Percentiles rank a stretch among this genome's conserved stretches.
Conservation (phyloP, 2,888 invertebrate species). For the Ormyrus nitidulus region DNA sequence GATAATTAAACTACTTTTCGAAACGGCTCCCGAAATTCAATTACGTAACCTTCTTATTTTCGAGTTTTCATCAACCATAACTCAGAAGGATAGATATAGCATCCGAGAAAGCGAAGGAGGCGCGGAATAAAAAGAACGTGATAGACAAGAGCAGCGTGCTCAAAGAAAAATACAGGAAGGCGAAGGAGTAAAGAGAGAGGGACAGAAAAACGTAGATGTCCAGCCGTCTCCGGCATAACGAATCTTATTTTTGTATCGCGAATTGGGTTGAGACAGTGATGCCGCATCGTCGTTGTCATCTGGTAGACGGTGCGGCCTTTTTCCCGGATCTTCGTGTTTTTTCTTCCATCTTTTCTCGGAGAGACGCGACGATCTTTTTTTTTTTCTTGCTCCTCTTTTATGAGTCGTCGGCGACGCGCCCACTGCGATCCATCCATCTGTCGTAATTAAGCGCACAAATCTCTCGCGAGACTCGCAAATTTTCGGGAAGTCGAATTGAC, state of each 20-base stretch:
- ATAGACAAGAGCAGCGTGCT: no score
- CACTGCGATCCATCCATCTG: constrained; percentile 7
- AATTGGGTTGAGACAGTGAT: constrained; percentile 42
- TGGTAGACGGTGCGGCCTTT: constrained; percentile 6
- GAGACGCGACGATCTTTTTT: neutral
- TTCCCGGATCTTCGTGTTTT: constrained; percentile 16
- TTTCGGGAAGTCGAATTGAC: constrained; percentile 10
- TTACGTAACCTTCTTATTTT: constrained; percentile 1
- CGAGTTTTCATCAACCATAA: neutral
- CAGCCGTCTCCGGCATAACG: constrained; percentile 45
- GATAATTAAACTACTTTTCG: no score
- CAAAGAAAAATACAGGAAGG: neutral
- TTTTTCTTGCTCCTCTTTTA: constrained; percentile 6
- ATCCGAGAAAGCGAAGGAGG: neutral
- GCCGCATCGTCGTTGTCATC: constrained; percentile 8
- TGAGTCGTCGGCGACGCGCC: neutral
- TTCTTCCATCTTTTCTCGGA: neutral
- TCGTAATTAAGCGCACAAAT: constrained; percentile 48
- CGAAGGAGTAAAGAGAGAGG: neutral
- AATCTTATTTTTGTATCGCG: constrained; percentile 56
- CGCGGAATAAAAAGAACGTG: neutral
- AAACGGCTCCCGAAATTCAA: neutral
- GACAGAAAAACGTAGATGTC: constrained; percentile 37
- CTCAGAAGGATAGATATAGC: neutral
- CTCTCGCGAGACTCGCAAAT: constrained; percentile 10